These are phyloP conservation scores for Acrocephalus kingi DNA, from an alignment of 2,113 vertebrate species.

Conservation along the genomic window DNA sequence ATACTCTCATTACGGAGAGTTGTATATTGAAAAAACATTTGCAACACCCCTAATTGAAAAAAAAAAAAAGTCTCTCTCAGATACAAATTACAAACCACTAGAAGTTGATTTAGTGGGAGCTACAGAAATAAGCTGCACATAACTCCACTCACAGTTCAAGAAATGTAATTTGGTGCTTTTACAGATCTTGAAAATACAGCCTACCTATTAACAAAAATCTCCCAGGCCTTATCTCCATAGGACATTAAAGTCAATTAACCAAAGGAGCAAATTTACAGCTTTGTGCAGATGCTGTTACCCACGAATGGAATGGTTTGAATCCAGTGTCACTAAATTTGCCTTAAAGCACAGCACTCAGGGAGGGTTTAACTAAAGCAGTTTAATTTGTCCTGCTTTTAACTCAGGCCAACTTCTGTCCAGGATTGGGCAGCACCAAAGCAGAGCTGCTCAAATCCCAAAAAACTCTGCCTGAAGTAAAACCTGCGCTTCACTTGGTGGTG, in stretches of 20 bases:
- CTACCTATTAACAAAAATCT: neutral
- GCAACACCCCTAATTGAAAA: neutral
- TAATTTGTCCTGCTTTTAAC: neutral
- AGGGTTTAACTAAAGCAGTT: neutral
- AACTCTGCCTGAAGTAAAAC: neutral
- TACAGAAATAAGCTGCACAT: neutral
- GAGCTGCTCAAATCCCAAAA: neutral
- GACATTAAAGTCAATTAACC: neutral
- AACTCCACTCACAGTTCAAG: neutral
- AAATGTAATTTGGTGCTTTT: neutral
- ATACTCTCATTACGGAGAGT: neutral
- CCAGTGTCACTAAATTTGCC: neutral
- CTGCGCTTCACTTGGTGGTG: neutral
- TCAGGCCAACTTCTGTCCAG: neutral
- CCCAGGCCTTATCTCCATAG: neutral
- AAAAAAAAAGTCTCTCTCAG: neutral
- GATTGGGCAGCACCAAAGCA: neutral
- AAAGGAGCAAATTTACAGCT: neutral
- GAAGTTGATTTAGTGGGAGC: neutral
- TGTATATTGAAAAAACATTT: neutral
- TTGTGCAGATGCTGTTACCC: neutral
- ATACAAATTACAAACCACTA: neutral
- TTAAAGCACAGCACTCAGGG: neutral
- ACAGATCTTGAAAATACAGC: neutral
- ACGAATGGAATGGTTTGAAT: neutral